These are phyloP conservation scores for Erannis defoliaria DNA, from an alignment of 2,888 invertebrate genomes.

Conservation along the genomic window DNA sequence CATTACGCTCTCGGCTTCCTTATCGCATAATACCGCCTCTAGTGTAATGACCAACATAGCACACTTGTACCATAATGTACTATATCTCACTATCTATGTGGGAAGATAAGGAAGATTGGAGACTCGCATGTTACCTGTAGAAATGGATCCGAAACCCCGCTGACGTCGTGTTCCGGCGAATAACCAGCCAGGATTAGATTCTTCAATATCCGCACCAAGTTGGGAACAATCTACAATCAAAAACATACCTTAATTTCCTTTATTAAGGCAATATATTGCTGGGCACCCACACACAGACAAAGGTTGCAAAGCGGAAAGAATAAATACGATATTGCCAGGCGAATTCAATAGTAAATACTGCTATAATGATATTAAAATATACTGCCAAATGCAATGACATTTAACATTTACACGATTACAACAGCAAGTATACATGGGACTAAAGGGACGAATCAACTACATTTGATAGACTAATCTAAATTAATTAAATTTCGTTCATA, in stretches of 20 bases:
- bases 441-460: slow-evolving; percentile 23
- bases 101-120: neutral
- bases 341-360: slow-evolving; percentile 41
- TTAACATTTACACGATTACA: slow-evolving; percentile 39
- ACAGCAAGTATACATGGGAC: slow-evolving; percentile 38
- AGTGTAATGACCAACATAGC: too few relatives aligned
- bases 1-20: too few relatives aligned
- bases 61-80: too few relatives aligned
- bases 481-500: neutral
- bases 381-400: slow-evolving; percentile 41
- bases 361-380: slow-evolving; percentile 46
- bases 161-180: slow-evolving; percentile 99
- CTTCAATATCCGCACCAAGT: slow-evolving; percentile 98
- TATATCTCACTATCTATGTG: too few relatives aligned
- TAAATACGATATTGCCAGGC: slow-evolving; percentile 51
- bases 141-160: slow-evolving; percentile 99
- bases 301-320: slow-evolving; percentile 64
- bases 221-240: slow-evolving; percentile 96
- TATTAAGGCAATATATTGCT: slow-evolving; percentile 32
- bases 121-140: slow-evolving; percentile 91
- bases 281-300: slow-evolving; percentile 60
- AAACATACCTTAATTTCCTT: slow-evolving; percentile 47
- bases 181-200: slow-evolving; percentile 99
- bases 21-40: too few relatives aligned
- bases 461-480: slow-evolving; percentile 11